Evolutionary conservation across 2,113 vertebrate genomes (phyloP), one percentile per base, ranked within the genome.

Genomic region (Perognathus longimembris): DNA sequence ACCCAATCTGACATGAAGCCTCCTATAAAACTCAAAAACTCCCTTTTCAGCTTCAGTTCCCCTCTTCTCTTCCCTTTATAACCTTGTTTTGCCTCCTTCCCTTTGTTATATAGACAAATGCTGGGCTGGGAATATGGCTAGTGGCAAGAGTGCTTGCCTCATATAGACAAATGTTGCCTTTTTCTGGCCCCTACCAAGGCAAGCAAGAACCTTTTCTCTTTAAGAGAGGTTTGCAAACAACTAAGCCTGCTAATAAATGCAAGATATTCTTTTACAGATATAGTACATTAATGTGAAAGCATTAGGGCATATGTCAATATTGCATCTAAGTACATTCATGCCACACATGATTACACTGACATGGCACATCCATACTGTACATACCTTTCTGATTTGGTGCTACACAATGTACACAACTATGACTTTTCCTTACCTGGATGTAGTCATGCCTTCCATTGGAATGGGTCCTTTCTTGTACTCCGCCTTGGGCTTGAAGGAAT

Each of bases 381-480:
- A 17, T 18, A 26, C 2, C 1, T 73, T 34, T 63, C 28, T 38
- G 67, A n/a, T 42, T 66, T 54, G 12, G 0, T 21, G 30, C 30
- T 64, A 1, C 5, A 1, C 38, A 18, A 21, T 42, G 32, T 1
- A 64, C 4, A 10, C 40, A n/a, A 24, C 22, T 32, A 21, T 2
- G 3, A 4, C 7, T 42, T 34, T 54, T 36, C 7, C 96, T 45
- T 97, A 98, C 98, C 95, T 98, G 1, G 95, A 79, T 21, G 97
- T 97, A 0, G 95, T 97, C 83, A 96, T 83, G 90, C 92, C 96
- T 80, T 98, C 98, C 97, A 98, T 97, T 2, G 96, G 89, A 5
- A 71, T 42, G 22, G 89, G 18, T 0, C 71, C 84, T 57, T 54
- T 96, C 78, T 91, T 38, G 67, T 94, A 95, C 0, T 1, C 69